Evolutionary conservation across 2,888 invertebrate genomes (phyloP), one percentile per base, ranked within the genome.

Genomic region (Augiades crinisus): DNA sequence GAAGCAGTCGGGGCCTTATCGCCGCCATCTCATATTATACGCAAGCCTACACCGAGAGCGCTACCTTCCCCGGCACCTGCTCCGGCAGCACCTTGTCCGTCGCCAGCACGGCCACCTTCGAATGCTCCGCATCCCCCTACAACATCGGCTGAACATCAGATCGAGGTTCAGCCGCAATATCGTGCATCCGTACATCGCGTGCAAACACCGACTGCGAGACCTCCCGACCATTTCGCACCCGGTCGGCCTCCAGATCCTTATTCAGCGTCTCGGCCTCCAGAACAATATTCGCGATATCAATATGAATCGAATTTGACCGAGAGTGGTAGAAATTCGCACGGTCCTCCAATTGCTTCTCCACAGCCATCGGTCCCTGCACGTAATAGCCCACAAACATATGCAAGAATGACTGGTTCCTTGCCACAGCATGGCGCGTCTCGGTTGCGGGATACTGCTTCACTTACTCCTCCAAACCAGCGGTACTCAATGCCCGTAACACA

Each of bases 21-120:
- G 5, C 89, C 90, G 17, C 88, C 91, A 0, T 81, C 90, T 13
- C 90, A 90, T 59, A 81, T 90, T 30, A 90, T 90, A 59, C 84
- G 85, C 45, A 90, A 89, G 60, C 91, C 81, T 17, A 75, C 75
- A 45, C 69, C 73, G 47, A 77, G 72, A 59, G 65, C 75, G 52
- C 67, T 77, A 47, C 81, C 80, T 0, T 85, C 85, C 12, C 90
- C 89, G 5, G 86, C 89, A 17, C 78, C 81, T 3, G 80, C 82
- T 1, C 82, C 84, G 8, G 75, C 70, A 3, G 69, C 63, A 31
- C 66, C 65, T 2, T 63, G 68, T 56, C 72, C 74, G 17, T 72
- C 68, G 16, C 66, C 70, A 10, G 67, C 64, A 13, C 62, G 69
- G 3, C 67, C 71, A n/a, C 78, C 81, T 12, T 78, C 84, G 2